These are phyloP conservation scores for Tinea pellionella DNA, from an alignment of 2,888 invertebrate species.

Conservation along the genomic window DNA sequence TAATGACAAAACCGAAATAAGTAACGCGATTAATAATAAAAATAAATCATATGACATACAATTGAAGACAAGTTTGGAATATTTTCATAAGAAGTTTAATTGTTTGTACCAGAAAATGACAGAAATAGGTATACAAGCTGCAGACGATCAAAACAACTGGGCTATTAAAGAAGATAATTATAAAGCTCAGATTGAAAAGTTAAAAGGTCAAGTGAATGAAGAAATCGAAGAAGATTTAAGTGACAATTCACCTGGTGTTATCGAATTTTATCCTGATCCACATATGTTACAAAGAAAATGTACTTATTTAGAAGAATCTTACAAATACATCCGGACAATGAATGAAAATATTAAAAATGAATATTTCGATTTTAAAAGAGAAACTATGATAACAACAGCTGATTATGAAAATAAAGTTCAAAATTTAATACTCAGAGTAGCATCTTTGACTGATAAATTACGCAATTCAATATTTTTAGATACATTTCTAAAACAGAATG, in stretches of 20 bases:
- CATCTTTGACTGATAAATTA: slow-evolving; percentile 56
- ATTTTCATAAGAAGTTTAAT: slow-evolving; percentile 56
- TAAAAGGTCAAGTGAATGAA: slow-evolving; percentile 35
- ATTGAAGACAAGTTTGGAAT: slow-evolving; percentile 40
- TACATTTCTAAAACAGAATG: slow-evolving; percentile 63
- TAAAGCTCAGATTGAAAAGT: slow-evolving; percentile 51
- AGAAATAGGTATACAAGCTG: slow-evolving; percentile 44
- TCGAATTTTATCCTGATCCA: slow-evolving; percentile 27
- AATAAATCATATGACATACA: slow-evolving; percentile 40
- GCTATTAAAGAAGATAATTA: slow-evolving; percentile 53
- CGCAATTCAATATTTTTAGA: slow-evolving; percentile 54
- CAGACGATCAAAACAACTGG: slow-evolving; percentile 54
- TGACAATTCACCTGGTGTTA: slow-evolving; percentile 46
- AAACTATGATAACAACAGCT: slow-evolving; percentile 45
- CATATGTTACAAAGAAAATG: slow-evolving; percentile 48
- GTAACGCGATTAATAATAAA: slow-evolving; percentile 29
- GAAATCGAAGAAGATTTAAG: slow-evolving; percentile 42
- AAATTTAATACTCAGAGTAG: slow-evolving; percentile 37
- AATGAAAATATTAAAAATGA: slow-evolving; percentile 66
- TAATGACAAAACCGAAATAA: slow-evolving; percentile 31
- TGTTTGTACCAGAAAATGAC: slow-evolving; percentile 54
- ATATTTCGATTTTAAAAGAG: slow-evolving; percentile 53
- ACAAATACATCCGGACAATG: slow-evolving; percentile 51
- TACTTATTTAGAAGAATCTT: slow-evolving; percentile 49
- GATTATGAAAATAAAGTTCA: slow-evolving; percentile 56